phyloP scores from a whole-genome alignment of 2,888 invertebrate genomes.

The Tachina lurida region DNA sequence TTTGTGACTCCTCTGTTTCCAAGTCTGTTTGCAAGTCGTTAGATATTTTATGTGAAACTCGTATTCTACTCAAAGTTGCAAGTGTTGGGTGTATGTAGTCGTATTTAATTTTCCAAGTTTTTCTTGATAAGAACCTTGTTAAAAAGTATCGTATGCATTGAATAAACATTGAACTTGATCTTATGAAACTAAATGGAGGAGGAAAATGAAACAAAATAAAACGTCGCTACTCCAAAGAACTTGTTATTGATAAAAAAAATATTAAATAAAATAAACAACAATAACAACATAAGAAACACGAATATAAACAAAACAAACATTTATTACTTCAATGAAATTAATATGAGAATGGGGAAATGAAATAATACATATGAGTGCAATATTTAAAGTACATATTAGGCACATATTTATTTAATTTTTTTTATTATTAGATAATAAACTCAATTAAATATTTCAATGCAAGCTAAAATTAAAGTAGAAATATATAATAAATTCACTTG shows the following conservation, averaged over 20 bases:
- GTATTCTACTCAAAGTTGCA: slow-evolving; percentile 25
- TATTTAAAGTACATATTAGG: not conserved
- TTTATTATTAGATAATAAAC: not conserved
- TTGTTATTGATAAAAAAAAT: slow-evolving; percentile 53
- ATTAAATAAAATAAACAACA: not conserved
- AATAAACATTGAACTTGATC: slow-evolving; percentile 72
- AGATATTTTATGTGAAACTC: slow-evolving; percentile 29
- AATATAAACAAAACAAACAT: slow-evolving; percentile 23
- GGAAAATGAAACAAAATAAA: slow-evolving; percentile 47
- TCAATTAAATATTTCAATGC: not conserved
- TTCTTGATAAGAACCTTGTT: slow-evolving; percentile 71
- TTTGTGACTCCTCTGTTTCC: slow-evolving; percentile 3
- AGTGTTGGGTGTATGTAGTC: slow-evolving; percentile 57
- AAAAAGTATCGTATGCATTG: slow-evolving; percentile 64
- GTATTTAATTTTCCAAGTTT: slow-evolving; percentile 67
- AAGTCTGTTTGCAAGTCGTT: slow-evolving; percentile 20
- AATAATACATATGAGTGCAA: not conserved
- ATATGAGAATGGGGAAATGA: slow-evolving; percentile 46
- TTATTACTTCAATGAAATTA: slow-evolving; percentile 56
- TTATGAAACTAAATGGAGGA: slow-evolving; percentile 63
- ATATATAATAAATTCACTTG: too few relatives aligned
- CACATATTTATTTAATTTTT: not conserved
- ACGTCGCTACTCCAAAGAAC: slow-evolving; percentile 47
- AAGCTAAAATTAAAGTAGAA: too few relatives aligned
- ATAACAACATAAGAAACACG: not conserved